Conservation (phyloP, 2,797 vertebrate species). For the Acanthurus lineatus region DNA sequence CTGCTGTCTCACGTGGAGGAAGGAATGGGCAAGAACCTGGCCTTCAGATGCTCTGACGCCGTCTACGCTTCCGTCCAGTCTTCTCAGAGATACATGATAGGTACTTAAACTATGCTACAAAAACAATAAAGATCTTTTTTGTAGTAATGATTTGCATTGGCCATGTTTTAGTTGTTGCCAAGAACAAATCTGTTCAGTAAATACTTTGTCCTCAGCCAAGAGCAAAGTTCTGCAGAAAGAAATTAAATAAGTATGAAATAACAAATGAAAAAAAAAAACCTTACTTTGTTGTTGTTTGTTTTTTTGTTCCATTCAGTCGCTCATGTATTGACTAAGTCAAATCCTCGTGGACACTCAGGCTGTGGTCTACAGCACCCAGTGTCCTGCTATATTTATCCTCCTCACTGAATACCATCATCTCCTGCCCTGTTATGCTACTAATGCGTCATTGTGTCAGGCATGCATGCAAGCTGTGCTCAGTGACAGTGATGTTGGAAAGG, state of each 20-base stretch:
- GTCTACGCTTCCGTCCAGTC: constrained; percentile 91
- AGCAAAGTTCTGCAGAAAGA: too few relatives aligned
- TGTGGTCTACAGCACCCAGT: constrained; percentile 27
- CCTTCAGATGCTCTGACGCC: constrained; percentile 93
- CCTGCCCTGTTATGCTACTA: constrained; percentile 42
- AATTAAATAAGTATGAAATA: too few relatives aligned
- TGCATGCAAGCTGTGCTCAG: constrained; percentile 53
- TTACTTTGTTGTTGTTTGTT: too few relatives aligned
- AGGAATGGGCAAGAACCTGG: constrained; percentile 96
- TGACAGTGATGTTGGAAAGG: constrained; percentile 58
- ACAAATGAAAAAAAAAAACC: too few relatives aligned
- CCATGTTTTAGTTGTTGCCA: neutral
- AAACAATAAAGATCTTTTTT: neutral
- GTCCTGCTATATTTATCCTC: constrained; percentile 64
- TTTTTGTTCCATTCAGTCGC: too few relatives aligned
- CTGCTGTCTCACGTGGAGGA: constrained; percentile 94
- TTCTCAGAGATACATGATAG: constrained; percentile 94
- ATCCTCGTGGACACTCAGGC: constrained; percentile 24
- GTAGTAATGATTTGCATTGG: neutral
- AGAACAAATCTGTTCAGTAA: neutral
- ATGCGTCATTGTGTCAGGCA: constrained; percentile 55
- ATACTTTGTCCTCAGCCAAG: neutral
- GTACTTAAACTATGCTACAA: constrained; percentile 75
- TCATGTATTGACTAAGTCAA: constrained; percentile 27
- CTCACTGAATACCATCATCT: constrained; percentile 44